Percentiles rank a stretch among this genome's conserved stretches.
These are phyloP conservation scores for Bos indicus DNA, from an alignment of 2,113 vertebrate genomes.

Conservation along the genomic window DNA sequence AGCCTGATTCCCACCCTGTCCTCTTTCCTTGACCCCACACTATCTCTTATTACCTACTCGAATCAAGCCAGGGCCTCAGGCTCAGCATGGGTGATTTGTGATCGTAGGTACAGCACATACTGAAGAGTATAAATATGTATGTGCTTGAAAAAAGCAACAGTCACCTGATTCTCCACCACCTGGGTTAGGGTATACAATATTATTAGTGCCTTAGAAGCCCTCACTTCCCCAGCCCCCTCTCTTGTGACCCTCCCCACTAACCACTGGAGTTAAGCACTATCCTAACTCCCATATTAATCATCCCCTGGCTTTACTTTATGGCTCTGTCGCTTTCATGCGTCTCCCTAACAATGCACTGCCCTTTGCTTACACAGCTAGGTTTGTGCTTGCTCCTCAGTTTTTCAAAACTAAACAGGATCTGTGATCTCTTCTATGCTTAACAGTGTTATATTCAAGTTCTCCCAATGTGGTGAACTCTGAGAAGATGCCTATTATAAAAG, in stretches of 20 bases:
- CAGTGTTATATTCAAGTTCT: background rate
- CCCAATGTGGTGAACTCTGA: background rate
- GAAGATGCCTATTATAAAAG: conserved; percentile 14
- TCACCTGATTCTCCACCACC: background rate
- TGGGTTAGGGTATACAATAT: background rate
- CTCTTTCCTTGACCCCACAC: background rate
- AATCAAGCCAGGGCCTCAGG: background rate
- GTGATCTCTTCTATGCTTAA: background rate
- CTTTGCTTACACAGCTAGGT: background rate
- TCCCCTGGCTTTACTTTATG: background rate
- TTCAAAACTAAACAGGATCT: conserved; percentile 39
- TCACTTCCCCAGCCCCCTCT: background rate
- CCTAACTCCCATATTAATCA: background rate
- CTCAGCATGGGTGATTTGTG: background rate
- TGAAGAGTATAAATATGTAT: background rate
- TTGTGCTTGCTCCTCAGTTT: background rate
- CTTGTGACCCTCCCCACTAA: rapidly evolving
- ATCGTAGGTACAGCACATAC: background rate
- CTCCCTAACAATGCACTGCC: background rate
- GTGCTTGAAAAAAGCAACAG: background rate
- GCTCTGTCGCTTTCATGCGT: background rate
- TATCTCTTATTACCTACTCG: background rate
- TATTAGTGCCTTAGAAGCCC: no score
- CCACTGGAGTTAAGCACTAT: background rate
- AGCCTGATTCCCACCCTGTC: background rate